Evolutionary conservation across 2,888 invertebrate genomes (phyloP), one percentile per base, ranked within the genome.

Genomic region (Cephus nigrinus): DNA sequence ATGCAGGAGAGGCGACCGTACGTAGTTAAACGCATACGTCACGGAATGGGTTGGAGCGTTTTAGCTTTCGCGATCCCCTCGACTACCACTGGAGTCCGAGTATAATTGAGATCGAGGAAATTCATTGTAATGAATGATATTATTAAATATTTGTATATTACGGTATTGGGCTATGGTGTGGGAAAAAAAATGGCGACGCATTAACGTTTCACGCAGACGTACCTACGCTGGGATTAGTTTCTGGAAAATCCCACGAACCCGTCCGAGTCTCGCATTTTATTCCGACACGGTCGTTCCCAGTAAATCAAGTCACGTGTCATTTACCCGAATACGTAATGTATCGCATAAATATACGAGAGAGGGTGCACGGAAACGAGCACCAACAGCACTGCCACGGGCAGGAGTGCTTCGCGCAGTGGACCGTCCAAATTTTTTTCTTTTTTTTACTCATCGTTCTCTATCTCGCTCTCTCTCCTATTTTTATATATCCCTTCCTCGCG

Each of bases 241-340:
- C 40, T 23, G 40, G 40, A 31, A 86, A 86, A 87, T 87, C 89
- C 85, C 86, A 85, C 84, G 84, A 83, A 85, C 86, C 88, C 86
- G 85, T 88, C 87, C 87, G 86, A 55, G 5, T 55, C 83, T 83
- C 80, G 85, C 86, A 85, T 88, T 88, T 88, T 87, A 88, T 88
- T 87, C 86, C 84, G 83, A 81, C 80, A 80, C 85, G 84, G 86
- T 86, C 86, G 85, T 79, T 82, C 84, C 84, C 86, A 86, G 88
- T 90, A 88, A 90, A 90, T 90, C 89, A 90, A 88, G 87, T 87
- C 86, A 87, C 89, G 89, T 89, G 89, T 90, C 89, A 89, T 89
- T 90, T 90, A 89, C 88, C 87, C 87, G 88, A 88, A 89, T 90
- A 87, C 88, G 88, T 88, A 89, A 89, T 88, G 88, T 86, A 86